phyloP scores from a whole-genome alignment of 1,140 invertebrate genomes.

The Sesamia nonagrioides region DNA sequence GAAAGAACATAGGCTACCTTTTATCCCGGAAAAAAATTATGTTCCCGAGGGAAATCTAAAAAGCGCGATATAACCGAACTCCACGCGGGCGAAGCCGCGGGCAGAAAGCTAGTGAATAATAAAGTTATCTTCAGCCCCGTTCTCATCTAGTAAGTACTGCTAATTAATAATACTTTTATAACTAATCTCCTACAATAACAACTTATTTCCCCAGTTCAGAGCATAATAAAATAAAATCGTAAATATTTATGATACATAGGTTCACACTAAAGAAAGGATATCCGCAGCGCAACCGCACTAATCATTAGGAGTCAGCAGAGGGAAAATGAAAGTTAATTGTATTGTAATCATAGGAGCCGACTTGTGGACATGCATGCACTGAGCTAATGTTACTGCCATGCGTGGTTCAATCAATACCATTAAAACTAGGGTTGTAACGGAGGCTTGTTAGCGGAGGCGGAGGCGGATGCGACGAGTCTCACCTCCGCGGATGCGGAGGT shows the following conservation, averaged over 20 bases:
- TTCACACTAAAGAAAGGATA: neutral
- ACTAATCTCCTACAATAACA: neutral
- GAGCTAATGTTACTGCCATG: neutral
- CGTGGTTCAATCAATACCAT: neutral
- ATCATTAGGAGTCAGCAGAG: neutral
- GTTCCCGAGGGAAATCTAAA: too few species aligned
- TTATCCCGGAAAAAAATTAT: too few species aligned
- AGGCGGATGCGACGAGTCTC: too few species aligned
- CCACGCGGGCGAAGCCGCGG: too few species aligned
- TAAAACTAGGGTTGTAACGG: too few species aligned
- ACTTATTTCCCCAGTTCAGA: neutral
- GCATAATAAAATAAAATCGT: slow-evolving; percentile 1
- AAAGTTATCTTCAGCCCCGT: neutral
- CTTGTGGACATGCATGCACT: neutral
- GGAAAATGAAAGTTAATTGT: slow-evolving; percentile 40
- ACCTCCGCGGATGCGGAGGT: too few species aligned
- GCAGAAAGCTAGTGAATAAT: too few species aligned
- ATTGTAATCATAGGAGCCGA: neutral
- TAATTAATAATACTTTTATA: neutral
- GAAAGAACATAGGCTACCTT: too few species aligned
- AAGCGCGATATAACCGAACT: too few species aligned
- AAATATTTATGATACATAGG: neutral
- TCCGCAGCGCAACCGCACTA: neutral
- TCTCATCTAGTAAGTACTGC: neutral
- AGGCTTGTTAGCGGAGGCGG: too few species aligned